These are phyloP conservation scores for Calliphora vicina DNA, from an alignment of 1,140 invertebrate genomes.

Conservation along the genomic window DNA sequence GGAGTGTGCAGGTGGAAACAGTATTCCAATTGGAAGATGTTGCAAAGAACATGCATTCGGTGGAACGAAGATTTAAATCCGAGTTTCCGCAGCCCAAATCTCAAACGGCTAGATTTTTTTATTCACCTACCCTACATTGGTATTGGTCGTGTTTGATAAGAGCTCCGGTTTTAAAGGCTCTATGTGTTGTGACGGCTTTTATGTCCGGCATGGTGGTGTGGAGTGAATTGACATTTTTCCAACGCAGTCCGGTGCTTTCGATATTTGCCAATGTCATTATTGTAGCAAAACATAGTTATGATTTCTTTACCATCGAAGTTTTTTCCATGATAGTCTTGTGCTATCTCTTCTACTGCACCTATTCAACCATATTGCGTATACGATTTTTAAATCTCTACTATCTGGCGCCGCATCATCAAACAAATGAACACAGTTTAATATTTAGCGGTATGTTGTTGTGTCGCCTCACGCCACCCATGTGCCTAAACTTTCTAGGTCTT, in stretches of 20 bases:
- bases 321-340: constrained; percentile 89
- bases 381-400: constrained; percentile 97
- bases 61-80: constrained; percentile 79
- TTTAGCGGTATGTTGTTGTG: constrained; percentile 98
- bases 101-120: constrained; percentile 68
- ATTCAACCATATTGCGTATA: constrained; percentile 97
- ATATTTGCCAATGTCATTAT: constrained; percentile 94
- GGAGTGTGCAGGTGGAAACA: constrained; percentile 84
- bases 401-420: constrained; percentile 95
- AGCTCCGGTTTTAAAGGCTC: constrained; percentile 75
- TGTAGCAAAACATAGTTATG: constrained; percentile 80
- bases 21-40: constrained; percentile 89
- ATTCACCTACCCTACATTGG: constrained; percentile 84
- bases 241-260: constrained; percentile 87
- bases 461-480: constrained; percentile 96
- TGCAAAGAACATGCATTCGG: constrained; percentile 78
- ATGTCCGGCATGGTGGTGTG: constrained; percentile 93
- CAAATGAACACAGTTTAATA: constrained; percentile 98
- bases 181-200: constrained; percentile 77
- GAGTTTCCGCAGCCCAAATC: constrained; percentile 73
- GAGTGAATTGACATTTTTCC: constrained; percentile 99
- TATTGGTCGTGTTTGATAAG: constrained; percentile 91
- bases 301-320: constrained; percentile 94
- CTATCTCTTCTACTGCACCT: constrained; percentile 97
- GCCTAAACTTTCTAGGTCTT: constrained; percentile 96